Evolutionary conservation across 2,797 vertebrate species (phyloP).

Genomic region (Gila robusta): DNA sequence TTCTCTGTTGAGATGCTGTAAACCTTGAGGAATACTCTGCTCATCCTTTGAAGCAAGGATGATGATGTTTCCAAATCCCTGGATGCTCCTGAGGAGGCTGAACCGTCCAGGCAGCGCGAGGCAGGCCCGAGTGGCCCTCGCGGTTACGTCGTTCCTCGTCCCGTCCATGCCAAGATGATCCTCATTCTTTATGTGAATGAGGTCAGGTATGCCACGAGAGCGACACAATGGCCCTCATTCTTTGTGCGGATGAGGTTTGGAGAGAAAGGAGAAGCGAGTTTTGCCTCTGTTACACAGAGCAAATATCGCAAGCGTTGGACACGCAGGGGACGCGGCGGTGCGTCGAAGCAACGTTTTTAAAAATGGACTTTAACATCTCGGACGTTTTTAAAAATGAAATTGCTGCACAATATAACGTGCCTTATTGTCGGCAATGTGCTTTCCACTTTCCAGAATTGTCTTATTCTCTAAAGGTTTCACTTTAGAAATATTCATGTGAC

Average conservation of each 20-base stretch:
- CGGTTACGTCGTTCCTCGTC: slow-evolving; percentile 73
- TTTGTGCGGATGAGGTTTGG: slow-evolving; percentile 86
- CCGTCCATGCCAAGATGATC: slow-evolving; percentile 80
- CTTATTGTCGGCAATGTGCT: slow-evolving; percentile 66
- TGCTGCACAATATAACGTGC: slow-evolving; percentile 52
- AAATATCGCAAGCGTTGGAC: slow-evolving; percentile 71
- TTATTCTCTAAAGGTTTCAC: slow-evolving; percentile 78
- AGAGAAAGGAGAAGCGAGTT: slow-evolving; percentile 79
- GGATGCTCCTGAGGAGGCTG: slow-evolving; percentile 87
- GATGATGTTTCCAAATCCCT: slow-evolving; percentile 74
- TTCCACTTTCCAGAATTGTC: slow-evolving; percentile 78
- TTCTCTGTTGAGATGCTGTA: slow-evolving; percentile 69
- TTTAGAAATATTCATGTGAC: slow-evolving; percentile 55
- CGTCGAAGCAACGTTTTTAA: slow-evolving; percentile 74
- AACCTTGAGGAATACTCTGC: slow-evolving; percentile 80
- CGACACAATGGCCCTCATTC: slow-evolving; percentile 83
- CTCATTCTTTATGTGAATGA: slow-evolving; percentile 82
- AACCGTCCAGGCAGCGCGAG: slow-evolving; percentile 74
- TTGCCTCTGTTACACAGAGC: slow-evolving; percentile 69
- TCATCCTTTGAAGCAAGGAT: slow-evolving; percentile 66
- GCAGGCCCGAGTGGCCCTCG: slow-evolving; percentile 69
- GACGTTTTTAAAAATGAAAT: slow-evolving; percentile 66
- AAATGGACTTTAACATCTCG: slow-evolving; percentile 70
- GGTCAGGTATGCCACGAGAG: slow-evolving; percentile 78
- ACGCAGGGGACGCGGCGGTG: slow-evolving; percentile 83